These are phyloP conservation scores for Myrmophylax atrothorax DNA, from an alignment of 2,113 vertebrate species.

Conservation along the genomic window DNA sequence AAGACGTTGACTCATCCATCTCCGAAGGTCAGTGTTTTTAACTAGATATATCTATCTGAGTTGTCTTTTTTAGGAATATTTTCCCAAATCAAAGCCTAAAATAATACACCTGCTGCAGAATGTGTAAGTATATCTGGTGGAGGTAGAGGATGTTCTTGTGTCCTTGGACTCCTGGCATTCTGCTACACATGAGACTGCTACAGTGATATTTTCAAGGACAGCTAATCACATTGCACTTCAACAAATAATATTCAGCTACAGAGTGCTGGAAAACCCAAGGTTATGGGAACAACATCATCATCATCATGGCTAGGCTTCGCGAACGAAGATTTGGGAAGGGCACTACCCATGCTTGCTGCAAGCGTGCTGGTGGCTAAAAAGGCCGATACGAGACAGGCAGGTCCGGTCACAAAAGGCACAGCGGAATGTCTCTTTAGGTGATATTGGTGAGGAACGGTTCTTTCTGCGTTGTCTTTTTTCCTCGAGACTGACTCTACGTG, in stretches of 20 bases:
- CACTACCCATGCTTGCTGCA: no score
- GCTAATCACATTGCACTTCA: not conserved
- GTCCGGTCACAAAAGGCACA: no score
- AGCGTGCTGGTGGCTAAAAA: no score
- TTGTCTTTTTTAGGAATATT: not conserved
- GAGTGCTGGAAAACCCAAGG: not conserved
- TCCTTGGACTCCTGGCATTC: not conserved
- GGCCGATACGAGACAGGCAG: no score
- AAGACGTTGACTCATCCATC: not conserved
- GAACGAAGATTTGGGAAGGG: no score
- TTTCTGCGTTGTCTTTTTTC: no score
- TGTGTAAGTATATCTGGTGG: not conserved
- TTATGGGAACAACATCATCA: not conserved
- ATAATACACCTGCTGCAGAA: not conserved
- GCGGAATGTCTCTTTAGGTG: no score
- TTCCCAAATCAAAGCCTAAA: not conserved
- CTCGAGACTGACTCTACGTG: no score
- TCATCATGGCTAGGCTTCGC: no score
- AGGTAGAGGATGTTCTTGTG: not conserved
- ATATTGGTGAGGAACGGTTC: no score
- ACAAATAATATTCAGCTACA: not conserved
- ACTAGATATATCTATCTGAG: not conserved
- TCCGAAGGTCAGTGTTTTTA: not conserved
- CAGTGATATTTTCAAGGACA: constrained; percentile 19
- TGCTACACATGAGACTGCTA: not conserved